A percentile compares a stretch with the other conserved stretches of the same genome.
Conservation (phyloP, 2,797 vertebrate genomes). For the Galagoides demidoff region DNA sequence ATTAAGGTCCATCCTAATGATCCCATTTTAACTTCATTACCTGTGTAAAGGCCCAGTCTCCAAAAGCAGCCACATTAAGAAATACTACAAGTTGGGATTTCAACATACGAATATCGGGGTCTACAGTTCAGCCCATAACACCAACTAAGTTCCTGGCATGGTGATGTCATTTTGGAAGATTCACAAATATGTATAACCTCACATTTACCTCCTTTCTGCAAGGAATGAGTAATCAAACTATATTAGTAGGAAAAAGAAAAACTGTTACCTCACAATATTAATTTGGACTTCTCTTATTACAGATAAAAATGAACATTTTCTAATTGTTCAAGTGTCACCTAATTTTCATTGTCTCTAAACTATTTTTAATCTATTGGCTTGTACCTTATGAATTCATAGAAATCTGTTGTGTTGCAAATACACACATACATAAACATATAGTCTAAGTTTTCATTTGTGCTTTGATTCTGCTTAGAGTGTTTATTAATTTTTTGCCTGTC, state of each 20-base stretch:
- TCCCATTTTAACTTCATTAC: background rate
- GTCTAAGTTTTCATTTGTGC: background rate
- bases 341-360: background rate
- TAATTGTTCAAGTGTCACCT: background rate
- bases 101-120: background rate
- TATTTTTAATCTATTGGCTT: background rate
- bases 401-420: background rate
- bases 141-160: background rate
- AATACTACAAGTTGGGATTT: no score
- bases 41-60: background rate
- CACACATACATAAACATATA: no score
- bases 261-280: background rate
- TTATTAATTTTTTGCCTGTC: background rate
- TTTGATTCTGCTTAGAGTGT: background rate
- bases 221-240: background rate
- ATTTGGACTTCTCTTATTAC: background rate
- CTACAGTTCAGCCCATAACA: background rate
- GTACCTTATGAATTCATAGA: background rate
- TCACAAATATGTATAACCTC: background rate
- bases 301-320: background rate
- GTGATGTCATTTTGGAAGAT: background rate
- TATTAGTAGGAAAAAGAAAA: background rate
- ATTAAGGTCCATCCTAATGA: background rate
- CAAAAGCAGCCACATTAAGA: background rate
- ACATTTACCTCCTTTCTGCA: background rate